Conservation (phyloP, 2,113 vertebrate species). For the Cyprinodon tularosa region DNA sequence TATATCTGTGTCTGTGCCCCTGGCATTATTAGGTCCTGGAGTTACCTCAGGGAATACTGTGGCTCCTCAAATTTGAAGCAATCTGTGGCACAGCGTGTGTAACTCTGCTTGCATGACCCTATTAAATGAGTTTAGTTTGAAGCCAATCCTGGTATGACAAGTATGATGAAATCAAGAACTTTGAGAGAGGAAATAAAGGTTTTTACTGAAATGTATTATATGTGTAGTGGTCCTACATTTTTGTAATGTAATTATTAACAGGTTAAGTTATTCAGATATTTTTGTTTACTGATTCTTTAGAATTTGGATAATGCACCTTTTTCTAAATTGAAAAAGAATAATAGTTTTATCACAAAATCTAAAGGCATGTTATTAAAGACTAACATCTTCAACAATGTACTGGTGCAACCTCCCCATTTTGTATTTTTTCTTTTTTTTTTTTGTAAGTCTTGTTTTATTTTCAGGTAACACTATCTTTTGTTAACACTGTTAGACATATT, state of each 20-base stretch:
- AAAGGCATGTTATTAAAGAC: too few species aligned
- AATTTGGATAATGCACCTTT: too few species aligned
- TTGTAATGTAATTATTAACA: slow-evolving; percentile 40
- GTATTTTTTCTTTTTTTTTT: too few species aligned
- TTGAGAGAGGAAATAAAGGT: slow-evolving; percentile 38
- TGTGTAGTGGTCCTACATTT: slow-evolving; percentile 17
- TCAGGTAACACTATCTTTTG: too few species aligned
- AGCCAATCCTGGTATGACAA: slow-evolving; percentile 31
- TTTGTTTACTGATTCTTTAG: slow-evolving; percentile 17
- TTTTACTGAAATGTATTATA: slow-evolving; percentile 3
- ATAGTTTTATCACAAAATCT: too few species aligned
- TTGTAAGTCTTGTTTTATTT: too few species aligned
- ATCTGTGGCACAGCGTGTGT: slow-evolving; percentile 30
- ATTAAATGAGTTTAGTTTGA: slow-evolving; percentile 36
- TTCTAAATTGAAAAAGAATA: too few species aligned
- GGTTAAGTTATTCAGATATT: slow-evolving; percentile 40
- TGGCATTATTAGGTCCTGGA: slow-evolving; percentile 60
- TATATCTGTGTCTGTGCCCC: slow-evolving; percentile 46
- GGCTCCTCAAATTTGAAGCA: slow-evolving; percentile 38
- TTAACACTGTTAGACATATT: too few species aligned
- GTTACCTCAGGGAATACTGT: slow-evolving; percentile 57
- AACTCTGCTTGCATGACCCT: slow-evolving; percentile 24
- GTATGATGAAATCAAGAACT: slow-evolving; percentile 48
- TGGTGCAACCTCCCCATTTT: too few species aligned
- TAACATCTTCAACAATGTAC: too few species aligned